Evolutionary conservation across 2,113 vertebrate genomes (phyloP), one percentile per base, ranked within the genome.

Genomic region (Phainopepla nitens): DNA sequence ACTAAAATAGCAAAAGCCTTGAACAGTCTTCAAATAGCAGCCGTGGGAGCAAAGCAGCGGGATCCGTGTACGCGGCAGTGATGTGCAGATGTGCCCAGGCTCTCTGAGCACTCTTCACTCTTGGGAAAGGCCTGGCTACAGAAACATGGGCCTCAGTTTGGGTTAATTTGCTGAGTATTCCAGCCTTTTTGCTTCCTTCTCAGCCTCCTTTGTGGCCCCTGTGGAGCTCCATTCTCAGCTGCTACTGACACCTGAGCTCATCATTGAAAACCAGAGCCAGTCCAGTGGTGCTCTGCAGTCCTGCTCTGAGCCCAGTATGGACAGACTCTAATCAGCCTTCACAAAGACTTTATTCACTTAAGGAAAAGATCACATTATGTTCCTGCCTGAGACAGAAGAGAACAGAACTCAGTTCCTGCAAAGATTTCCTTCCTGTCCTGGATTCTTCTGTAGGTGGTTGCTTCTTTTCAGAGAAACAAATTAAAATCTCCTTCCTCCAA

Each of bases 1-100:
- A 93, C 94, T 82, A 91, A 95, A 96, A 97, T 96, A 97, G 96
- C 76, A 94, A 78, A 96, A 97, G 82, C 91, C 89, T 89, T 89
- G 68, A 90, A 89, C 39, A 95, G 77, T 39, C 86, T 95, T 97
- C 96, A 96, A 95, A 95, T 89, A 93, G 94, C 89, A 95, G 60
- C 83, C 20, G 89, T 97, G 96, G 96, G 95, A 97, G 95, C 93
- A 77, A n/a, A 90, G 35, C 83, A 89, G 89, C 10, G 0, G 68
- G 89, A 93, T 81, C 82, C 42, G 2, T 41, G 82, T 73, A 60
- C 39, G 76, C 35, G 0, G 68, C 85, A 81, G 79, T 1, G 90
- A 94, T 68, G 89, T 62, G 85, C 90, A 73, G 95, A 93, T 87
- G 91, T 89, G 93, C 82, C 91, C 72, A 23, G 83, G 80, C 89